Conservation (phyloP, 2,888 invertebrate species). For the Tetranychus piercei region DNA sequence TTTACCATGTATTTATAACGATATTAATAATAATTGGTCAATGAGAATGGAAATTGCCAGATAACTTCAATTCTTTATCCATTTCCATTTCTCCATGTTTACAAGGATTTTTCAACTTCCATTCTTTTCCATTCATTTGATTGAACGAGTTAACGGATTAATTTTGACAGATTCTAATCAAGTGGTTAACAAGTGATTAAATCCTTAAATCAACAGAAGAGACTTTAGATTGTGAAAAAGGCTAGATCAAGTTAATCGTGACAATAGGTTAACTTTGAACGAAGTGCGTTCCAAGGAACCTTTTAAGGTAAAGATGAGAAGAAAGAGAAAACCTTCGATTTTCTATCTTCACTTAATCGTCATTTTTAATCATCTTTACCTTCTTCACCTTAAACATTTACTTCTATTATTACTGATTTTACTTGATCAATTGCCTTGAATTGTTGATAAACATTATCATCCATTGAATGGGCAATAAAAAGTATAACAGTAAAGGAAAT, state of each 20-base stretch:
- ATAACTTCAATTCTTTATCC: no score
- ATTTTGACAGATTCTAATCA: neutral
- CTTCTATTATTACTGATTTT: neutral
- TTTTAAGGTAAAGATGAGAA: neutral
- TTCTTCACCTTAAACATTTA: neutral
- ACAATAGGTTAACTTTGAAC: neutral
- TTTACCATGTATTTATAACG: neutral
- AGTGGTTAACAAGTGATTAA: neutral
- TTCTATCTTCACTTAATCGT: no score
- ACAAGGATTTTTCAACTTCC: neutral
- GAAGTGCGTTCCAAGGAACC: neutral
- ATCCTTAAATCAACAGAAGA: neutral
- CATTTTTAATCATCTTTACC: neutral
- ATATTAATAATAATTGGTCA: neutral
- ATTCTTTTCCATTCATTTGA: no score
- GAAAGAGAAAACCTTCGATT: neutral
- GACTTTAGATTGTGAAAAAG: no score
- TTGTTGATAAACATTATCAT: neutral
- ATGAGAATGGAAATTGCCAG: neutral
- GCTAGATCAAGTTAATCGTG: neutral
- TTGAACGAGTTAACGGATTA: neutral
- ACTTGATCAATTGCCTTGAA: neutral
- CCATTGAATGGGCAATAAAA: neutral
- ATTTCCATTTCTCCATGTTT: neutral
- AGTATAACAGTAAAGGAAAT: neutral